A percentile compares a stretch with the other conserved stretches of the same genome.
Conservation (phyloP, 2,888 invertebrate species). For the Eugnorisma glareosa region DNA sequence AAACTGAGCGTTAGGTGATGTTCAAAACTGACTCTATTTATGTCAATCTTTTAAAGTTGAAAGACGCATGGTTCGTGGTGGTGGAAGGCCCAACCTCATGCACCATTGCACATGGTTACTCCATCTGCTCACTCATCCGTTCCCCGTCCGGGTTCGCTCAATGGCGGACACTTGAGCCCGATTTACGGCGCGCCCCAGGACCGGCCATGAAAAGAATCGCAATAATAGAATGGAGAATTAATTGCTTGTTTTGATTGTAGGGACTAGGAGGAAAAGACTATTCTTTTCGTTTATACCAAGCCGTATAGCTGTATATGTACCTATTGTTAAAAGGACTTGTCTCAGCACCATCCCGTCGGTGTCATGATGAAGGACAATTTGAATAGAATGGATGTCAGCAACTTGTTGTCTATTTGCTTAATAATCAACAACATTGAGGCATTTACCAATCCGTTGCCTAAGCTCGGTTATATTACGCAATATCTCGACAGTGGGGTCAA, state of each 20-base stretch:
- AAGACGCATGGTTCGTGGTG: neutral
- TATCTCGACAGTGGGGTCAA: neutral
- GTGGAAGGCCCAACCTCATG: constrained; percentile 6
- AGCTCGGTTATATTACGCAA: neutral
- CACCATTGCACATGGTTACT: constrained; percentile 21
- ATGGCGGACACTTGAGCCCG: constrained; percentile 33
- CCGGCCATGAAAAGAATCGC: constrained; percentile 33
- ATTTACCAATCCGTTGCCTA: neutral
- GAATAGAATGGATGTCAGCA: neutral
- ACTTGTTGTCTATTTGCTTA: neutral
- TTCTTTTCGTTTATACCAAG: neutral
- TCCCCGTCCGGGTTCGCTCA: neutral
- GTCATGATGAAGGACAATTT: neutral
- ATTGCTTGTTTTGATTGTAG: constrained; percentile 41
- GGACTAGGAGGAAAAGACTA: neutral
- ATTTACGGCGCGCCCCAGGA: constrained; percentile 27
- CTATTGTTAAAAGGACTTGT: neutral
- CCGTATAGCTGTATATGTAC: neutral
- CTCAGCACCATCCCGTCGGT: neutral
- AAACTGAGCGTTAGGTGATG: neutral
- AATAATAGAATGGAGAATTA: constrained; percentile 46
- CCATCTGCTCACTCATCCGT: constrained; percentile 8
- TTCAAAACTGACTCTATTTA: constrained; percentile 13
- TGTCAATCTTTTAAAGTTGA: constrained; percentile 16
- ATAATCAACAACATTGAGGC: neutral